Evolutionary conservation across 2,888 invertebrate species (phyloP), one percentile per base, ranked within the genome.

Genomic region (Prionchulus punctatus): DNA sequence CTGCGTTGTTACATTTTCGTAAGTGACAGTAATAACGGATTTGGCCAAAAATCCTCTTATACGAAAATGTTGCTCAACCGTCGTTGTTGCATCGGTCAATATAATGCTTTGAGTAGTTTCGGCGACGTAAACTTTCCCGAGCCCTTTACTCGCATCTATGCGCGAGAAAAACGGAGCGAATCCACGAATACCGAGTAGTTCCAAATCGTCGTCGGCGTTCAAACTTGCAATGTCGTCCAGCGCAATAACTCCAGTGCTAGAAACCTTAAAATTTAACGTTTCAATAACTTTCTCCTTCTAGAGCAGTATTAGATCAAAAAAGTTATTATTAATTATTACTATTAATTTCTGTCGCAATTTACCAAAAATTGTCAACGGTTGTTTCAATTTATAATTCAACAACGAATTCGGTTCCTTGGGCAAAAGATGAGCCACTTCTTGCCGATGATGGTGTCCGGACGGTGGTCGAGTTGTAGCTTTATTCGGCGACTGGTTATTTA

Each of bases 141-240:
- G 4, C 18, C 18, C 4, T 4, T 12, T 23, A 45, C 23, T 45
- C 4, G 12, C 23, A 57, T 69, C 68, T 30, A 65, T 64, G 3
- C 63, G 60, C 7, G 62, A 64, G 53, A 65, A 68, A 60, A 67
- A 68, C 2, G 69, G 69, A 30, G 69, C 69, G 28, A 69, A 61
- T 36, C 65, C 68, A n/a, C 60, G 57, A 21, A 62, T 58, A 27
- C 64, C 61, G 61, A 65, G 61, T 26, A 64, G 63, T 43, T 67
- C 68, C 27, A 66, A 57, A 18, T 59, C 58, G 21, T 58, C 59
- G 26, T 59, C 59, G 21, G 58, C n/a, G 23, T 50, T 36, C n/a
- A 65, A 56, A 1, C 43, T 49, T 27, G 53, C 52, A 18, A 62
- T 21, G 15, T 66, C 64, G 18, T 64, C 61, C 1, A 68, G 55